These are phyloP conservation scores for Tauraco erythrolophus DNA, from an alignment of 2,113 vertebrate genomes.

Conservation along the genomic window DNA sequence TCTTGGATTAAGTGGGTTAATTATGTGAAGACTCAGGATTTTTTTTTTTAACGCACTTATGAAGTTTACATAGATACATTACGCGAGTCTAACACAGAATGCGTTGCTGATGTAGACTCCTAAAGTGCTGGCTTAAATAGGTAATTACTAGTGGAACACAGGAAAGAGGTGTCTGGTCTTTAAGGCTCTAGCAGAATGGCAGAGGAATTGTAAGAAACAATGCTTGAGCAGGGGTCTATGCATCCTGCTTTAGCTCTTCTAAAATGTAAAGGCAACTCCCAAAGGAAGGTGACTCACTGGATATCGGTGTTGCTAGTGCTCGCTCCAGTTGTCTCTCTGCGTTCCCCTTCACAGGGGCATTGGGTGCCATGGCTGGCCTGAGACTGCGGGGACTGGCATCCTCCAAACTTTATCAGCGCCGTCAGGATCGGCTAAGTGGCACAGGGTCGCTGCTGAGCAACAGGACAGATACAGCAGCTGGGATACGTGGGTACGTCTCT, in stretches of 20 bases:
- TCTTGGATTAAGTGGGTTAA: background rate
- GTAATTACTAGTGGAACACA: background rate
- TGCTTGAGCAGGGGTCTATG: background rate
- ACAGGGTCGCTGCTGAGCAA: background rate
- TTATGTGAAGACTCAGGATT: background rate
- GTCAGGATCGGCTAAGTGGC: conserved; percentile 61
- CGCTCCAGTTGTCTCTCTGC: background rate
- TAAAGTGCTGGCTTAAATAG: background rate
- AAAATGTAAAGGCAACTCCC: background rate
- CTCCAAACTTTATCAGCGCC: conserved; percentile 70
- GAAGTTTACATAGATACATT: background rate
- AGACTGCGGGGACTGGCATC: conserved; percentile 57
- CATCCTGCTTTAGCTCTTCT: conserved; percentile 19
- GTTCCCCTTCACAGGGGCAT: background rate
- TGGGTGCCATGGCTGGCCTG: conserved; percentile 60
- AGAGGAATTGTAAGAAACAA: background rate
- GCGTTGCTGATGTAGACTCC: background rate
- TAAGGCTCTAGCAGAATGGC: background rate
- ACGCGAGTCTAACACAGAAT: background rate
- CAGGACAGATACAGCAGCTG: background rate
- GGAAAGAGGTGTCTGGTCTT: background rate
- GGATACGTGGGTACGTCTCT: conserved; percentile 53
- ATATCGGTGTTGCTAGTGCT: background rate
- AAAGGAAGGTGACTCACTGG: conserved; percentile 63
- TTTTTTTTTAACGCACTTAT: background rate